Evolutionary conservation across 1,140 invertebrate species (phyloP), one percentile per base, ranked within the genome.

Genomic region (Heliconius eleuchia): DNA sequence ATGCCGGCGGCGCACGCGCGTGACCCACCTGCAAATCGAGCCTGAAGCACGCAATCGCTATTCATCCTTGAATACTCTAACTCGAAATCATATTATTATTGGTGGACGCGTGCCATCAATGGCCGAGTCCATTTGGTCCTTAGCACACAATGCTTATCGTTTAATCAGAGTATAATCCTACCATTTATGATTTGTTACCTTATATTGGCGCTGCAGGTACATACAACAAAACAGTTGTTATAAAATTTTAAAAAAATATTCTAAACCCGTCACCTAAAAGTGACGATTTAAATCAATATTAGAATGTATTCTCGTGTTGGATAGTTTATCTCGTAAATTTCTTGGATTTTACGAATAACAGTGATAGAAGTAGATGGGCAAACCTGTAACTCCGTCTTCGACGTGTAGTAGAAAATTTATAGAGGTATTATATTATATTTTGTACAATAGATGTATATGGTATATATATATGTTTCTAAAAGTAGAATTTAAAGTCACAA

Each of bases 11-110:
- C 88, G 85, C 72, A 74, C 82, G 91, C 84, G 85, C 88, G 91
- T 91, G 92, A 88, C 80, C 85, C 85, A 88, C 86, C 88, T 93
- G 87, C 88, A 82, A 93, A 94, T 89, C 81, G 78, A 82, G 83
- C 85, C 83, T 82, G 77, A 75, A 81, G 80, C 90, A 88, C 88
- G 86, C 90, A 89, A 91, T 91, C 85, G 85, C 84, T 77, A 88
- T 91, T 89, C 90, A 92, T 91, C 92, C 92, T 94, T 94, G 90
- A 88, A 84, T 75, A 80, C 80, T 86, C 83, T 83, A 79, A 83
- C 82, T 89, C 80, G 83, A 88, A 87, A 89, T 86, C 80, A 82
- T 87, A 89, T 88, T 88, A 86, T 88, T 84, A 84, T 90, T 81
- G 85, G 77, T 82, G 79, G 76, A 81, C 83, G 82, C 86, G 85